Conservation (phyloP, 1,140 invertebrate species). For the Goniozus legneri region DNA sequence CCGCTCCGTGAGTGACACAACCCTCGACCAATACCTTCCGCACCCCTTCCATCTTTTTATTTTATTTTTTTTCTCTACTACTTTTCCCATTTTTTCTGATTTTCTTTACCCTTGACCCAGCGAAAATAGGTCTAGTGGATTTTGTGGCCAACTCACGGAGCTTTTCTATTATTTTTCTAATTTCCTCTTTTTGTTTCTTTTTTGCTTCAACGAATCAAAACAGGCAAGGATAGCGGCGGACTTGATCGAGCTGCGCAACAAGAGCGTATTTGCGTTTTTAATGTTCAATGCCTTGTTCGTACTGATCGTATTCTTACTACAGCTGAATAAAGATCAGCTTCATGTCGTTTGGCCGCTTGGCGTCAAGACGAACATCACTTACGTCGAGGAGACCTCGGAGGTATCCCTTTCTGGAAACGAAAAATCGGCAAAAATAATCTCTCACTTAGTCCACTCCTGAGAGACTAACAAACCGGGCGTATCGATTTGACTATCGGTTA, state of each 20-base stretch:
- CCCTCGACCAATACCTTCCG: background rate
- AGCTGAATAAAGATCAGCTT: slow-evolving; percentile 95
- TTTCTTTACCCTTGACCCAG: background rate
- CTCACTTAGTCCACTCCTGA: slow-evolving; percentile 4
- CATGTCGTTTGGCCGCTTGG: slow-evolving; percentile 93
- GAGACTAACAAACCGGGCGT: slow-evolving; percentile 31
- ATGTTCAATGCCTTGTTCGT: slow-evolving; percentile 99
- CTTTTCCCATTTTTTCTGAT: slow-evolving; percentile 2
- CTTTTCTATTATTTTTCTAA: slow-evolving; percentile 33
- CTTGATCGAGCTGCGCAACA: slow-evolving; percentile 90
- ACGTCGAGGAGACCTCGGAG: slow-evolving; percentile 85
- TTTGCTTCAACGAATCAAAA: slow-evolving; percentile 55
- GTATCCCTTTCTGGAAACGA: slow-evolving; percentile 49
- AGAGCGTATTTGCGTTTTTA: slow-evolving; percentile 96
- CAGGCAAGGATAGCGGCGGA: slow-evolving; percentile 84
- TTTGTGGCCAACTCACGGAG: slow-evolving; percentile 10
- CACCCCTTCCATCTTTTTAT: slow-evolving; percentile 1
- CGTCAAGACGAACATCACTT: slow-evolving; percentile 91
- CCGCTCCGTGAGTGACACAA: slow-evolving; percentile 37
- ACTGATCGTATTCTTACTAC: slow-evolving; percentile 95
- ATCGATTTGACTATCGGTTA: too few species aligned
- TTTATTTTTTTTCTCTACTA: slow-evolving; percentile 19
- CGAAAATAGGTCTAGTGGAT: background rate
- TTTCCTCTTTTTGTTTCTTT: slow-evolving; percentile 22
- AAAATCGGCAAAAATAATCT: background rate